phyloP scores from a whole-genome alignment of 2,113 vertebrate genomes.

The Hippotragus niger region DNA sequence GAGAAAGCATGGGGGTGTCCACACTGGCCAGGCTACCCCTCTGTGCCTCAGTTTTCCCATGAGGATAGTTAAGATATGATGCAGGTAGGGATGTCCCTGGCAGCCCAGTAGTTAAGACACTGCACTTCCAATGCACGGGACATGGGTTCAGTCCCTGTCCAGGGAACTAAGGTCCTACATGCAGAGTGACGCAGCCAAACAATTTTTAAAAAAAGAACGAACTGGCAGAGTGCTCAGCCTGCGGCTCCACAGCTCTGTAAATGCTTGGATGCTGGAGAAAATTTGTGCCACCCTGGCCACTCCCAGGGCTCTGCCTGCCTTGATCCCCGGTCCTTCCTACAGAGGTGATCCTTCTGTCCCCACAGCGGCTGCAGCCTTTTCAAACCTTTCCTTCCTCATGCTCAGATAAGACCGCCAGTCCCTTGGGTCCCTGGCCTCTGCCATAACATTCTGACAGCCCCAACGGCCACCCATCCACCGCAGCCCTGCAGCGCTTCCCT shows the following conservation, averaged over 20 bases:
- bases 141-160: neutral
- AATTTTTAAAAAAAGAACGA: neutral
- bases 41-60: neutral
- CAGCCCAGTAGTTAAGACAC: neutral
- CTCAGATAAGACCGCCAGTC: neutral
- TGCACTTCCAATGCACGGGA: neutral
- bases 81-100: neutral
- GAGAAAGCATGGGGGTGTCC: neutral
- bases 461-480: fast-evolving
- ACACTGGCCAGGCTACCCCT: neutral
- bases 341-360: neutral
- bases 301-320: neutral
- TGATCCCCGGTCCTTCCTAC: neutral
- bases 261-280: neutral
- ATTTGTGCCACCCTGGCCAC: neutral
- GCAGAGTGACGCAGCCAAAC: neutral
- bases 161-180: neutral
- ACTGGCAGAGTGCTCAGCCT: neutral
- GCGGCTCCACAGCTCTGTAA: too few species aligned
- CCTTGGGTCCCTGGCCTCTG: neutral
- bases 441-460: neutral
- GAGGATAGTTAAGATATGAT: neutral
- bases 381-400: neutral
- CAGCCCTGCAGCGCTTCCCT: neutral
- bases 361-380: neutral